phyloP scores from a whole-genome alignment of 1,140 invertebrate species.

The Trypoxylus dichotomus region DNA sequence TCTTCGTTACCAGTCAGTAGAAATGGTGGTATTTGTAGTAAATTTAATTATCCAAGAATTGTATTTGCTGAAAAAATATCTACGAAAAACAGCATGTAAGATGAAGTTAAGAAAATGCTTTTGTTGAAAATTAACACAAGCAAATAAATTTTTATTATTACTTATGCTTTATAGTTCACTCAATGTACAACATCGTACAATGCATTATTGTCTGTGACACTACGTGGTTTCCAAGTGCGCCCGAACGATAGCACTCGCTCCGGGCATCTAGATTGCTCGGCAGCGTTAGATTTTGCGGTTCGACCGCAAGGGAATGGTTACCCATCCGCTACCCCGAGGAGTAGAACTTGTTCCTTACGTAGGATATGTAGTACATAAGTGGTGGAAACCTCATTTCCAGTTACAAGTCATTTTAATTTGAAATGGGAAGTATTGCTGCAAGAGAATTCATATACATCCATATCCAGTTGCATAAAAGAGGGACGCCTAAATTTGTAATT shows the following conservation, averaged over 20 bases:
- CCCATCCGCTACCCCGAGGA: constrained; percentile 26
- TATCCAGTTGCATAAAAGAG: background rate
- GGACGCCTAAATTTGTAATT: background rate
- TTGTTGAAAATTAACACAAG: too few species aligned
- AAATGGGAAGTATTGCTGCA: background rate
- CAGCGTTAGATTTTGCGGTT: constrained; percentile 36
- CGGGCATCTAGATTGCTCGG: constrained; percentile 31
- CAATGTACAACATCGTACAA: background rate
- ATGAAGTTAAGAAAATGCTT: too few species aligned
- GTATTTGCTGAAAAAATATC: too few species aligned
- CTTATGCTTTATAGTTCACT: too few species aligned
- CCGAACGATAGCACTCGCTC: background rate
- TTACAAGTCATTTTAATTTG: constrained; percentile 21
- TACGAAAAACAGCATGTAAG: too few species aligned
- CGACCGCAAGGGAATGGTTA: constrained; percentile 36
- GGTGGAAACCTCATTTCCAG: constrained; percentile 20
- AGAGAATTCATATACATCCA: background rate
- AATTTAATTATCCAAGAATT: too few species aligned
- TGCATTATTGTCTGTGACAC: background rate
- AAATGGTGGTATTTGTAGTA: too few species aligned
- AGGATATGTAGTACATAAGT: background rate
- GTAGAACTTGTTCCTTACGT: background rate
- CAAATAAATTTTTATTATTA: too few species aligned
- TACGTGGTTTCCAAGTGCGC: background rate
- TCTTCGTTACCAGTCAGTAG: too few species aligned